Percentiles rank a stretch among this genome's conserved stretches.
Conservation (phyloP, 1,140 invertebrate species). For the Aricia agestis region DNA sequence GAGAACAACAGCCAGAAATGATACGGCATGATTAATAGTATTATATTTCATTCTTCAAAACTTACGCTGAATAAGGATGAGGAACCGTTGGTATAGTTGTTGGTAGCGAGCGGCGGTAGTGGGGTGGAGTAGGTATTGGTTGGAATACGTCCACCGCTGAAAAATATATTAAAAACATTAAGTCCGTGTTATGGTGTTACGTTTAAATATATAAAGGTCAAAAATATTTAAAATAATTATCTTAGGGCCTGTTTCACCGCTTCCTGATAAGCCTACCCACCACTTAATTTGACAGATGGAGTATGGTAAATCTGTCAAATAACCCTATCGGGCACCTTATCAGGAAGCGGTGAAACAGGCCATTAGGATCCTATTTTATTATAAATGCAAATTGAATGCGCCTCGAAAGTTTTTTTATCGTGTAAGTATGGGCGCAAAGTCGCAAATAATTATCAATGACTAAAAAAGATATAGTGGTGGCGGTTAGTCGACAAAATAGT, state of each 20-base stretch:
- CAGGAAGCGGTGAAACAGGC: no score
- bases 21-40: no score
- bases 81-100: slow-evolving; percentile 66
- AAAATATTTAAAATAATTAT: no score
- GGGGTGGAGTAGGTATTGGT: slow-evolving; percentile 81
- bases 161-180: slow-evolving; percentile 28
- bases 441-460: background rate
- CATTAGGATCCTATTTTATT: no score
- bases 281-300: no score
- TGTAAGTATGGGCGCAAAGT: slow-evolving; percentile 6
- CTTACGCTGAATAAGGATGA: slow-evolving; percentile 68
- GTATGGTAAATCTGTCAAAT: no score
- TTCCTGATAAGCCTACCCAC: no score
- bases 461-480: background rate
- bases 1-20: background rate
- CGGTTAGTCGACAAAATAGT: background rate
- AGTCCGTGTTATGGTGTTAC: no score
- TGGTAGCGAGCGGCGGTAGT: slow-evolving; percentile 77
- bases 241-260: no score
- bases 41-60: slow-evolving; percentile 18
- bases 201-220: no score
- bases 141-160: slow-evolving; percentile 79
- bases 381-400: no score
- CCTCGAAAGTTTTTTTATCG: background rate
- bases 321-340: no score